Conservation (phyloP, 2,797 vertebrate species). For the Poeciliopsis paucimaculata region DNA sequence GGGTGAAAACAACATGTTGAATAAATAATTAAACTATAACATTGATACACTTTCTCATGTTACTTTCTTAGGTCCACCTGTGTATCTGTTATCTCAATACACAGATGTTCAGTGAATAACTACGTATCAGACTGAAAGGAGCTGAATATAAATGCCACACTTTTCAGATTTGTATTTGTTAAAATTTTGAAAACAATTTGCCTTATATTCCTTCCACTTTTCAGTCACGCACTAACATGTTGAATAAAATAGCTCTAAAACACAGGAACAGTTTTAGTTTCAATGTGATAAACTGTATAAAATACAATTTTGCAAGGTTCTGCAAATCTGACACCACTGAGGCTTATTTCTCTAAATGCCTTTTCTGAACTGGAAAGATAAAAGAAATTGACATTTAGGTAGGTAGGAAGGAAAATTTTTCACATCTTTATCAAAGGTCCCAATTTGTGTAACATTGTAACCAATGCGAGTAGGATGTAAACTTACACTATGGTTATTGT, state of each 20-base stretch:
- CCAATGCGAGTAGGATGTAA: not conserved
- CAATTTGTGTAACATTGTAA: not conserved
- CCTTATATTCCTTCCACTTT: not conserved
- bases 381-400: not conserved
- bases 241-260: not conserved
- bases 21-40: not conserved
- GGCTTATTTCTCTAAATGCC: not conserved
- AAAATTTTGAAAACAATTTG: not conserved
- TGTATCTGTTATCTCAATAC: not conserved
- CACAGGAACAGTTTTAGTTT: not conserved
- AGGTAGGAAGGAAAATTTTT: not conserved
- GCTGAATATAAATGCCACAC: not conserved
- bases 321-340: not conserved
- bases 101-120: not conserved
- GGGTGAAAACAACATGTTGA: not conserved
- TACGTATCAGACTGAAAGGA: not conserved
- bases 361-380: not conserved
- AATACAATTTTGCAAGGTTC: not conserved
- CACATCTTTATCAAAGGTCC: not conserved
- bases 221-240: not conserved
- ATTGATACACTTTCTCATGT: not conserved
- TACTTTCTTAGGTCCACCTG: not conserved
- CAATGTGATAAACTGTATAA: not conserved
- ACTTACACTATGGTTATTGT: slow-evolving; percentile 40
- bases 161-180: not conserved